These are phyloP conservation scores for Piprites chloris DNA, from an alignment of 2,113 vertebrate species.

Conservation along the genomic window DNA sequence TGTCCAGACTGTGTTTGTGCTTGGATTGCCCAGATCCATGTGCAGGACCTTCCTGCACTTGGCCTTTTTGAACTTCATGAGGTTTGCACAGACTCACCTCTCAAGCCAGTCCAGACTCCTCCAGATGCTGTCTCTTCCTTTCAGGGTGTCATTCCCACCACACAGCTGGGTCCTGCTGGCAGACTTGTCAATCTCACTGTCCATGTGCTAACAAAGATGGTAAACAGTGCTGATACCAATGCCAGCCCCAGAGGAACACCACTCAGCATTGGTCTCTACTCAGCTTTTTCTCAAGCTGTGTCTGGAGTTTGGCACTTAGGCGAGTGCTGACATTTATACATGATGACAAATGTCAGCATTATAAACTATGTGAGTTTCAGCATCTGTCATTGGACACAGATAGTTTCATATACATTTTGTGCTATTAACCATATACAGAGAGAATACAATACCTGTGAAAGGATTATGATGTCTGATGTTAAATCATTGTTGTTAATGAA, in stretches of 20 bases:
- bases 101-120: not conserved
- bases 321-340: not conserved
- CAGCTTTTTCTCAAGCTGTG: not conserved
- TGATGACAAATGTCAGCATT: not conserved
- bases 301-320: not conserved
- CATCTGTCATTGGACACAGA: not conserved
- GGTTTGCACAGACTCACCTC: not conserved
- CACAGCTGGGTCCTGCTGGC: not conserved
- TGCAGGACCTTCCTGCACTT: not conserved
- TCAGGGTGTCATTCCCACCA: not conserved
- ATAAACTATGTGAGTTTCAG: not conserved
- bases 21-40: not conserved
- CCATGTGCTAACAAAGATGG: not conserved
- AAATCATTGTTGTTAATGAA: not conserved
- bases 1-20: not conserved
- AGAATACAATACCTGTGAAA: not conserved
- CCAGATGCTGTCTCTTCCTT: not conserved
- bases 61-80: not conserved
- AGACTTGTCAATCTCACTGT: not conserved
- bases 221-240: not conserved
- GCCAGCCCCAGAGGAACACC: not conserved
- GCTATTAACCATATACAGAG: not conserved
- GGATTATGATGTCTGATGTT: not conserved
- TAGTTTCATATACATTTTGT: not conserved
- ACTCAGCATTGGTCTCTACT: not conserved